Evolutionary conservation across 2,797 vertebrate genomes (phyloP).

Genomic region (Rhinichthys osculus): DNA sequence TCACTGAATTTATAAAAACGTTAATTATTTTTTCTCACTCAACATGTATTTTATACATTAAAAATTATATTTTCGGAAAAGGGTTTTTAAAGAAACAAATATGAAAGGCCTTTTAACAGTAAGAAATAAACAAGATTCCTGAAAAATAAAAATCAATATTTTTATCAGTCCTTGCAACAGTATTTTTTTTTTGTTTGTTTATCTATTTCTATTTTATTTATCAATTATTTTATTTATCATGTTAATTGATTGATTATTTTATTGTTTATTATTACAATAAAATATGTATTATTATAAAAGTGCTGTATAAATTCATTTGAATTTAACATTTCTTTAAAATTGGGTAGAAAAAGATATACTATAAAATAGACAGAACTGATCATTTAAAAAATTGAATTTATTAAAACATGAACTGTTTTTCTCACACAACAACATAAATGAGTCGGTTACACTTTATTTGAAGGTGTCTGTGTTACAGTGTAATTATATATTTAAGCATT

Average conservation of each 20-base stretch:
- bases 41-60: neutral
- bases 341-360: neutral
- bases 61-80: neutral
- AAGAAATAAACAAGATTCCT: no score
- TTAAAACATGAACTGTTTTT: neutral
- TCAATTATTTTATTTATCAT: neutral
- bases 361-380: constrained; percentile 18
- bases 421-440: neutral
- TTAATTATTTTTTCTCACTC: neutral
- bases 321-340: no score
- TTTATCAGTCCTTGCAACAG: neutral
- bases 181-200: neutral
- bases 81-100: neutral
- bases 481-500: no score
- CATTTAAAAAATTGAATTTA: neutral
- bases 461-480: no score
- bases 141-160: no score
- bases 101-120: neutral
- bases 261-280: neutral
- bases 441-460: no score
- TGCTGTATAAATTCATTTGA: no score
- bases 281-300: no score
- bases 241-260: neutral
- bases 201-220: neutral
- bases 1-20: neutral